A percentile compares a stretch with the other conserved stretches of the same genome.
phyloP scores from a whole-genome alignment of 2,797 vertebrate genomes.

The Pelobates cultripes region DNA sequence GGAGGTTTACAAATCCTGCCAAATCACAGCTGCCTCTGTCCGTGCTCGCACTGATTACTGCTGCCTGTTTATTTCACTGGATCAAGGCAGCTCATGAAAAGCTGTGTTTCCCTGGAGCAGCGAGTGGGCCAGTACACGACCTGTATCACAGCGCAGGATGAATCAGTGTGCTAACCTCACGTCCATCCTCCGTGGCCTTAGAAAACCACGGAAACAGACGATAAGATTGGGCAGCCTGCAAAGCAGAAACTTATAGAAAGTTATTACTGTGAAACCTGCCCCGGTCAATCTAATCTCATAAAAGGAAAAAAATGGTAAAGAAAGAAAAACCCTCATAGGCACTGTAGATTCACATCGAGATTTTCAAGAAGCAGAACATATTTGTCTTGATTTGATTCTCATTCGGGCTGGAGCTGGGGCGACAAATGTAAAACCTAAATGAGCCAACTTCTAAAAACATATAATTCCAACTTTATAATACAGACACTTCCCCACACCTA shows the following conservation, averaged over 20 bases:
- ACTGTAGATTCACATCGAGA: too few species aligned
- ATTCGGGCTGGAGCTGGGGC: too few species aligned
- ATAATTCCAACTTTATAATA: too few species aligned
- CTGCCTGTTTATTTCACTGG: neutral
- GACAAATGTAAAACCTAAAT: too few species aligned
- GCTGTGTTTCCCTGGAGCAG: neutral
- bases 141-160: too few species aligned
- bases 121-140: neutral
- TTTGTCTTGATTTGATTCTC: too few species aligned
- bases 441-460: too few species aligned
- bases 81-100: neutral
- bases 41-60: neutral
- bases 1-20: neutral
- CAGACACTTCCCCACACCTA: too few species aligned
- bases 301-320: neutral
- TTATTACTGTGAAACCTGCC: slow-evolving; percentile 14
- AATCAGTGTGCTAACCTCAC: neutral
- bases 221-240: neutral
- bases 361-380: too few species aligned
- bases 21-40: neutral
- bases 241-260: neutral
- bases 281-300: slow-evolving; percentile 40
- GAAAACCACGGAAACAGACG: too few species aligned
- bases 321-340: too few species aligned
- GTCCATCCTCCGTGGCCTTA: neutral